Evolutionary conservation across 2,888 invertebrate genomes (phyloP).

Genomic region (Lithophane ornitopus): DNA sequence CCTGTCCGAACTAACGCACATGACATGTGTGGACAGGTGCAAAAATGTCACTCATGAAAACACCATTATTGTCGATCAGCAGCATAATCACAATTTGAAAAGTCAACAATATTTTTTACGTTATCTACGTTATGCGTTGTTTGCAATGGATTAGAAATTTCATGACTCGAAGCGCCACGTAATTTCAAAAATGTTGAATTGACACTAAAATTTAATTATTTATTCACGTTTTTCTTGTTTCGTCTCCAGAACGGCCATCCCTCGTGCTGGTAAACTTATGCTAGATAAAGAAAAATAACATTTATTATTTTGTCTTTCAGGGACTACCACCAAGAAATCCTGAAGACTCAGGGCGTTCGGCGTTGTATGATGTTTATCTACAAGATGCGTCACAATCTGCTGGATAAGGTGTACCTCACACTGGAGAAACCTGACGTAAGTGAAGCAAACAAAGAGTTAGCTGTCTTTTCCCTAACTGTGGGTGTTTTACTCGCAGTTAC

Average conservation of each 20-base stretch:
- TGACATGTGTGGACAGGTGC: conserved; percentile 85
- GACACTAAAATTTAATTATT: neutral
- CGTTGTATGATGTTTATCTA: conserved; percentile 95
- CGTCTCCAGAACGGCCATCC: too few relatives aligned
- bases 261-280: too few relatives aligned
- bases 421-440: conserved; percentile 90
- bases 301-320: conserved; percentile 77
- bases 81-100: too few relatives aligned
- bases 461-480: neutral
- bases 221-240: neutral
- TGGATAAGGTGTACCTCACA: conserved; percentile 93
- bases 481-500: too few relatives aligned
- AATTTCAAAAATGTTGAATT: neutral
- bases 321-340: conserved; percentile 96
- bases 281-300: too few relatives aligned
- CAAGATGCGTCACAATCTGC: conserved; percentile 92
- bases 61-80: neutral
- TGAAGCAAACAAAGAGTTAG: neutral
- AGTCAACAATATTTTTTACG: neutral
- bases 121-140: neutral
- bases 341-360: conserved; percentile 96
- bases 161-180: neutral
- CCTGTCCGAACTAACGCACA: conserved; percentile 77
- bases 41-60: neutral
- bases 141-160: neutral